phyloP scores from a whole-genome alignment of 1,140 invertebrate genomes.

The Polypedilum pembai region DNA sequence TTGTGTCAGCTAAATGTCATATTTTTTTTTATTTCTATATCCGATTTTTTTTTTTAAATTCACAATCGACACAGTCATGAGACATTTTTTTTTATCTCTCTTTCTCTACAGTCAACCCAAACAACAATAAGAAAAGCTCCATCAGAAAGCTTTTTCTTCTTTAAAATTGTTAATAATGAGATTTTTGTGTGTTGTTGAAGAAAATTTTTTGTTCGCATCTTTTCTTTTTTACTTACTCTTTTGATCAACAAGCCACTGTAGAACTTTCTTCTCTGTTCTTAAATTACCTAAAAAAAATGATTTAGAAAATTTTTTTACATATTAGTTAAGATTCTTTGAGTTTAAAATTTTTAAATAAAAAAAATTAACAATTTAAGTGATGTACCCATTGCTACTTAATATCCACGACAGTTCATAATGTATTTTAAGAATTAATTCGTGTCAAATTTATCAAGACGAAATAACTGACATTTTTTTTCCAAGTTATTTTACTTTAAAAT shows the following conservation, averaged over 20 bases:
- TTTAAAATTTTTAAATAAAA: neutral
- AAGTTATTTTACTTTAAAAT: too few relatives aligned
- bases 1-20: slow-evolving; percentile 44
- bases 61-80: neutral
- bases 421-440: too few relatives aligned
- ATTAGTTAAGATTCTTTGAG: too few relatives aligned
- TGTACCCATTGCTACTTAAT: too few relatives aligned
- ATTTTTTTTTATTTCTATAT: neutral
- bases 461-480: too few relatives aligned
- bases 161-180: neutral
- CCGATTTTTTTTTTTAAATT: neutral
- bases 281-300: slow-evolving; percentile 88
- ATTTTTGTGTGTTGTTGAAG: neutral
- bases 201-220: neutral
- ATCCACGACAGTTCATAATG: too few relatives aligned
- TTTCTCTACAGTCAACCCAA: neutral
- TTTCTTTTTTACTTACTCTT: slow-evolving; percentile 70
- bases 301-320: too few relatives aligned
- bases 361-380: neutral
- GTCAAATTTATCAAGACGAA: too few relatives aligned
- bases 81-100: neutral
- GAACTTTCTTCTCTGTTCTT: slow-evolving; percentile 89
- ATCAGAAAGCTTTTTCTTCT: slow-evolving; percentile 16
- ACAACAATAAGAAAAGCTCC: slow-evolving; percentile 20
- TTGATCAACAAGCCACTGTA: slow-evolving; percentile 90